Evolutionary conservation across 2,888 invertebrate genomes (phyloP), one percentile per base, ranked within the genome.

Genomic region (Oegoconia quadripuncta): DNA sequence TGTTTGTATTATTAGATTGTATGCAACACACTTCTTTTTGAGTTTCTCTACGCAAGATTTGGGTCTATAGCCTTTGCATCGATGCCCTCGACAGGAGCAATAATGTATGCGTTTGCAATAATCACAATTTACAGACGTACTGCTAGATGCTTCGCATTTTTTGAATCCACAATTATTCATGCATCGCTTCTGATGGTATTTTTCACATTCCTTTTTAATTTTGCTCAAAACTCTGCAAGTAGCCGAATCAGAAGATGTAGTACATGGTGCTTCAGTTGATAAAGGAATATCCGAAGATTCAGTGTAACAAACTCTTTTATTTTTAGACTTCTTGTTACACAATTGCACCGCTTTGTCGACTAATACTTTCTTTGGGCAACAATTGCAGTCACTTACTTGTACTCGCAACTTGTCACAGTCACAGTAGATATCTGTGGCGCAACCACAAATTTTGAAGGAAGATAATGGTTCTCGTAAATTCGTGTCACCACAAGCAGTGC

Each of bases 1-100:
- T 6, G 83, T 77, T 49, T 87, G 83, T 34, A 87, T 59, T n/a
- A 87, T 81, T 28, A 87, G 57, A 48, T 87, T 87, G 51, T 87
- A 87, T 6, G 87, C 87, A 0, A 87, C 64, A 29, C 80, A 71
- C 50, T 77, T 81, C 42, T 78, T 81, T 39, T 69, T 73, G 0
- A 52, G 14, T 41, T 77, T 82, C 6, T 82, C 82, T 3, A 48
- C 47, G 1, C 44, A 52, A 2, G 48, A 41, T 51, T 73, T 82
- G 2, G 60, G 44, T 38, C 59, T 72, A 31, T 70, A 59, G 8
- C 53, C 50, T 51, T 71, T 80, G 47, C 83, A 81, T 57, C 73
- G 80, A 42, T 80, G 74, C 3, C 50, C 53, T 50, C 65, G 60
- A 41, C 82, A 83, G 4, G 55, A 45, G 40, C 80, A 83, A 27